Percentiles rank a stretch among this genome's conserved stretches.
phyloP scores from a whole-genome alignment of 1,140 invertebrate genomes.

The Sitobion miscanthi region DNA sequence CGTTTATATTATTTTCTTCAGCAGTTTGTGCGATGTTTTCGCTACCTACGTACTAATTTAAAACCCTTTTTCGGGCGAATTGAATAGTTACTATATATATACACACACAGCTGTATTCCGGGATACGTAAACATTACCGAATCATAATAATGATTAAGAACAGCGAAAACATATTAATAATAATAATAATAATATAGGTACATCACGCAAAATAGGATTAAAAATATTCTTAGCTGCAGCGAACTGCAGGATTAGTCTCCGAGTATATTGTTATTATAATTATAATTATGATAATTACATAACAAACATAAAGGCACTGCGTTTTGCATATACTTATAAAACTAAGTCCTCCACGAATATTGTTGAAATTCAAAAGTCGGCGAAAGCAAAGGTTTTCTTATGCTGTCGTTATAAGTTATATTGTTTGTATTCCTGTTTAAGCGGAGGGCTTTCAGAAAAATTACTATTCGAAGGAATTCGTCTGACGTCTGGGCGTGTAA shows the following conservation, averaged over 20 bases:
- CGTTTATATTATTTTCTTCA: background rate
- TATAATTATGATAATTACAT: background rate
- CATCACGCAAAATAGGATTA: background rate
- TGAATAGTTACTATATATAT: background rate
- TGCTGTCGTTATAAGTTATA: background rate
- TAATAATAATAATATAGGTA: background rate
- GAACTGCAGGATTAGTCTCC: background rate
- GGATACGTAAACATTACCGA: background rate
- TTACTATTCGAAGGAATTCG: conserved; percentile 1
- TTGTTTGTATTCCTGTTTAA: background rate
- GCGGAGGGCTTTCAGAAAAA: background rate
- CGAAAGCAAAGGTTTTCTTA: background rate
- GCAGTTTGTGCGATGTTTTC: background rate
- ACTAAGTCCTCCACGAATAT: background rate
- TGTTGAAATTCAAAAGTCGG: background rate
- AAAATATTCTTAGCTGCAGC: background rate
- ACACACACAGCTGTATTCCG: background rate
- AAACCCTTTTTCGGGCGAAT: background rate
- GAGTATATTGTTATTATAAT: background rate
- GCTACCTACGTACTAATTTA: background rate
- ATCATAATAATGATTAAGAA: background rate
- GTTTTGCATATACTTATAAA: background rate
- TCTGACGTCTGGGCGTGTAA: background rate
- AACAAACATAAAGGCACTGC: background rate
- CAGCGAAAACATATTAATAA: background rate